Evolutionary conservation across 2,113 vertebrate genomes (phyloP), one percentile per base, ranked within the genome.

Genomic region (Siniperca knerii): DNA sequence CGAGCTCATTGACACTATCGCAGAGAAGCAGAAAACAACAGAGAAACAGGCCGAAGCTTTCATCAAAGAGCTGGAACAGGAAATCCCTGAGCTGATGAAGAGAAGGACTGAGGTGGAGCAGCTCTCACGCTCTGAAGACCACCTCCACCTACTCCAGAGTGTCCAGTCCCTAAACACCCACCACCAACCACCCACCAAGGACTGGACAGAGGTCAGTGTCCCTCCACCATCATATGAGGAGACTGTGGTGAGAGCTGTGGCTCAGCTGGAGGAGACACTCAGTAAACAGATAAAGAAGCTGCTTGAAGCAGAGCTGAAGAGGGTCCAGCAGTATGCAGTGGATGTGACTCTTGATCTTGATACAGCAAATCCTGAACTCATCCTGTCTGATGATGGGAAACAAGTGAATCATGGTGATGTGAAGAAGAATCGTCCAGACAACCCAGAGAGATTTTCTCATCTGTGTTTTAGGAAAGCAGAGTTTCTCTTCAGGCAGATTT

Each of bases 301-400:
- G 44, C 0, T 48, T 37, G 1, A 62, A 12, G 44, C 16, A 12
- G 75, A 82, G 25, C 67, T 87, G 55, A 62, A 48, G 48, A 46
- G 35, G n/a, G n/a, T n/a, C n/a, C n/a, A n/a, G n/a, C n/a, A n/a
- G n/a, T n/a, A n/a, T n/a, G n/a, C n/a, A n/a, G n/a, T n/a, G n/a
- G n/a, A n/a, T 50, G 76, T 83, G 46, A 87, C 50, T 73, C 72
- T 85, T 4, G 55, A 85, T 61, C 77, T 77, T 55, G 48, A 80
- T 7, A 75, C 83, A 52, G 72, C 83, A 11, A 10, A 85, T 80
- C 77, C 55, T 0, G 0, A 0, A 0, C 50, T 52, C 50, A 52
- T 52, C 50, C 50, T 52, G 50, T 85, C 77, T 71, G 37, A 33
- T 3, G 65, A 76, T 21, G 48, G 65, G 0, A 85, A 85, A 71